Conservation (phyloP, 1,140 invertebrate genomes). For the Tribolium madens region DNA sequence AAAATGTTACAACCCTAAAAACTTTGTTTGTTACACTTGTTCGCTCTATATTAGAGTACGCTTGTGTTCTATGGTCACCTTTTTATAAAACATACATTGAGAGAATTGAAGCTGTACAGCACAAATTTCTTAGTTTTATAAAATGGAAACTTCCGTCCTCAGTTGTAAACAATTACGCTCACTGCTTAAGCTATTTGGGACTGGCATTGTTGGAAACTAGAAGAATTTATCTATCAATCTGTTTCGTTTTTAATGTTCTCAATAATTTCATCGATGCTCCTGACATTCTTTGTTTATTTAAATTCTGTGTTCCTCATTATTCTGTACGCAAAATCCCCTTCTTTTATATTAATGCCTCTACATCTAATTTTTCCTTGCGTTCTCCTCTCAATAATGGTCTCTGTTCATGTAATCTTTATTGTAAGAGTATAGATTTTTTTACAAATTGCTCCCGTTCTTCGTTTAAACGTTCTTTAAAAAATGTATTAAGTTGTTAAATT, state of each 20-base stretch:
- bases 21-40: slow-evolving; percentile 9
- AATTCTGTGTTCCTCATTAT: too few relatives aligned
- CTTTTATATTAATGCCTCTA: neutral
- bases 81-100: slow-evolving; percentile 3
- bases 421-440: neutral
- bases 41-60: neutral
- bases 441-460: neutral
- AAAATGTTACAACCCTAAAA: neutral
- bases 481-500: neutral
- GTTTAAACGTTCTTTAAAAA: neutral
- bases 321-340: neutral
- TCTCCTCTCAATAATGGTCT: neutral
- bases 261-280: too few relatives aligned
- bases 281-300: too few relatives aligned
- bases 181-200: neutral
- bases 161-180: neutral
- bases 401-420: neutral
- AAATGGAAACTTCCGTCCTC: neutral
- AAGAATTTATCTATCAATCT: too few relatives aligned
- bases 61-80: neutral
- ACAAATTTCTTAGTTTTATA: too few relatives aligned
- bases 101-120: neutral
- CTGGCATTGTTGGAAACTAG: too few relatives aligned
- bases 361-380: neutral
- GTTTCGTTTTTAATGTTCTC: too few relatives aligned